Conservation (phyloP, 2,113 vertebrate species). For the Scomber scombrus region DNA sequence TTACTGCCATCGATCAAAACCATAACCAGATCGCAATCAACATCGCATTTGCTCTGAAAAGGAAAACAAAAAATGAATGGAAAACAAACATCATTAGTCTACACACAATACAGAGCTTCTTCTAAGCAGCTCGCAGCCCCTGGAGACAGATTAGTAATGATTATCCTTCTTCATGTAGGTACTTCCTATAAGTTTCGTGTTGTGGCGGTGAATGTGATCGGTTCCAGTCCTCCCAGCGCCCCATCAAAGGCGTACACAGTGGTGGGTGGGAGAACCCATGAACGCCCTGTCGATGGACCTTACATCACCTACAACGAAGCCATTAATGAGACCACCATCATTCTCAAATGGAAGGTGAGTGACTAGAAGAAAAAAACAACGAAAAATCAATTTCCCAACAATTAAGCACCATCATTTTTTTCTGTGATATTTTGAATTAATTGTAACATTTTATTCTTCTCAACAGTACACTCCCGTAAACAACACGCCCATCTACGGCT, state of each 20-base stretch:
- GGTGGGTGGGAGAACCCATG: constrained; percentile 88
- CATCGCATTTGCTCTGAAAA: constrained; percentile 39
- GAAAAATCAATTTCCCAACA: background rate
- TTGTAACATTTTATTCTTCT: constrained; percentile 22
- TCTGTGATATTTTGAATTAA: too few relatives aligned
- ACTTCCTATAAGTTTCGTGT: constrained; percentile 96
- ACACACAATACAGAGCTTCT: constrained; percentile 12
- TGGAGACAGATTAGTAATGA: constrained; percentile 2
- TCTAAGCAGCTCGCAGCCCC: background rate
- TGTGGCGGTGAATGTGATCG: constrained; percentile 93
- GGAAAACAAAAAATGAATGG: constrained; percentile 56
- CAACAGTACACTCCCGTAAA: constrained; percentile 93
- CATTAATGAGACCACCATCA: constrained; percentile 96
- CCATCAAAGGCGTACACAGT: constrained; percentile 93
- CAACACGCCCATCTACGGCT: constrained; percentile 98
- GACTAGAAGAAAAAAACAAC: background rate
- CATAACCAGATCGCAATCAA: constrained; percentile 41
- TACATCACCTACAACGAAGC: constrained; percentile 99
- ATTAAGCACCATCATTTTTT: background rate
- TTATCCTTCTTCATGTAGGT: constrained; percentile 77
- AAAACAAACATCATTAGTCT: constrained; percentile 62
- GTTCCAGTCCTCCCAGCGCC: constrained; percentile 94
- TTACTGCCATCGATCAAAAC: constrained; percentile 72
- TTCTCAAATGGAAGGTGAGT: constrained; percentile 98
- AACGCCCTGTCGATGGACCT: constrained; percentile 93